Evolutionary conservation across 2,113 vertebrate species (phyloP).

Genomic region (Engystomops pustulosus): DNA sequence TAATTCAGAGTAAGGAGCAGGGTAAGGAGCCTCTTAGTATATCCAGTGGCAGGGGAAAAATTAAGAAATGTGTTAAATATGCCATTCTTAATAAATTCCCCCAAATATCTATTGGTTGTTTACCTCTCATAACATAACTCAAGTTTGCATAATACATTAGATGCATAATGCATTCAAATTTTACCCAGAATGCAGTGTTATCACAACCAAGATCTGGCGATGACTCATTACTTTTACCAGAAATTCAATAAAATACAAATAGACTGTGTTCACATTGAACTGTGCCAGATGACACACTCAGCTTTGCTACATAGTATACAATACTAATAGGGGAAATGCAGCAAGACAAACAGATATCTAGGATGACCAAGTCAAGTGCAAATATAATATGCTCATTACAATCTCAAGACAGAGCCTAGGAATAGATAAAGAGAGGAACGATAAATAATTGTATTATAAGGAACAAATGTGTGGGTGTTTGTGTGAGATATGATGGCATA

Average conservation of each 20-base stretch:
- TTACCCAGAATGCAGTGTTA: background rate
- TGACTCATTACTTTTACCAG: background rate
- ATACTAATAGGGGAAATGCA: background rate
- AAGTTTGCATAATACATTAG: too few relatives aligned
- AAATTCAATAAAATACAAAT: background rate
- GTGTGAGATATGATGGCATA: conserved; percentile 30
- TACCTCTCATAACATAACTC: too few relatives aligned
- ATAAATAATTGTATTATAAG: background rate
- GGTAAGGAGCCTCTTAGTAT: too few relatives aligned
- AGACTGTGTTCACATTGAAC: background rate
- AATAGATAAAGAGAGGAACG: background rate
- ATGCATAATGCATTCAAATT: too few relatives aligned
- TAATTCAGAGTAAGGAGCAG: too few relatives aligned
- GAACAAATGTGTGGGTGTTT: conserved; percentile 47
- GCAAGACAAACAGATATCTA: background rate
- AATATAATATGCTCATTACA: background rate
- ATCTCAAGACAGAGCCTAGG: background rate
- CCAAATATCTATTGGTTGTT: too few relatives aligned
- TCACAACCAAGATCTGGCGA: too few relatives aligned
- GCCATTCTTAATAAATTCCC: too few relatives aligned
- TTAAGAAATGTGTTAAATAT: too few relatives aligned
- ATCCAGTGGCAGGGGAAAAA: too few relatives aligned
- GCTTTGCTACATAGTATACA: background rate
- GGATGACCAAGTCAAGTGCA: background rate
- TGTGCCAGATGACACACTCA: background rate